phyloP scores from a whole-genome alignment of 2,888 invertebrate genomes.

The Archaeoteleia sp. region DNA sequence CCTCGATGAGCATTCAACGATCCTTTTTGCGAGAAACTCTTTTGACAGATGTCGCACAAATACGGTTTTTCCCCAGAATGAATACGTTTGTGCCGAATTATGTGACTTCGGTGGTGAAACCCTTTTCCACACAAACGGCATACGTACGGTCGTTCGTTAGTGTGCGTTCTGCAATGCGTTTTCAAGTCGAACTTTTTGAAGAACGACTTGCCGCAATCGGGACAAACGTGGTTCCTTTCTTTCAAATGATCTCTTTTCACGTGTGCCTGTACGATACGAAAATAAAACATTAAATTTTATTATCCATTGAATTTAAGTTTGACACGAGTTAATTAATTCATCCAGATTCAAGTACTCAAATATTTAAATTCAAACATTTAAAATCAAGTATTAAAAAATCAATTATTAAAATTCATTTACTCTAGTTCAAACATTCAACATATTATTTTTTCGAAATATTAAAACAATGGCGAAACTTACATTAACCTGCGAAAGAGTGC shows the following conservation, averaged over 20 bases:
- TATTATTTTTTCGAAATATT: too few relatives aligned
- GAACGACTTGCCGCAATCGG: constrained; percentile 70
- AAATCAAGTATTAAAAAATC: too few relatives aligned
- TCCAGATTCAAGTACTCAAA: too few relatives aligned
- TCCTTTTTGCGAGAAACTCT: constrained; percentile 64
- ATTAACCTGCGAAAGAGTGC: constrained; percentile 69
- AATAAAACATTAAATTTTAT: not conserved
- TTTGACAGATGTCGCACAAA: constrained; percentile 64
- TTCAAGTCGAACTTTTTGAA: constrained; percentile 74
- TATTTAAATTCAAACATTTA: constrained; percentile 8
- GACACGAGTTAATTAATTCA: too few relatives aligned
- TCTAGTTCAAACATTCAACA: too few relatives aligned
- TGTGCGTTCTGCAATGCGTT: constrained; percentile 70
- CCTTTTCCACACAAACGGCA: constrained; percentile 71
- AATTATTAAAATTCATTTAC: too few relatives aligned
- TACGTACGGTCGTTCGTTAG: constrained; percentile 71
- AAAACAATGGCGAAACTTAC: constrained; percentile 64
- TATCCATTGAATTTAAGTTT: too few relatives aligned
- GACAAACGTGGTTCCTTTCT: constrained; percentile 69
- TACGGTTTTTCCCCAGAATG: constrained; percentile 68
- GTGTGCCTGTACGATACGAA: constrained; percentile 64
- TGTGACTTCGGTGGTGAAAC: constrained; percentile 72
- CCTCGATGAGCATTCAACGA: constrained; percentile 64
- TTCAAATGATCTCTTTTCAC: constrained; percentile 72
- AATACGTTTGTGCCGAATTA: constrained; percentile 71